Base-by-base conservation (phyloP, 2,888 invertebrate species). In the Apodemia mormo region DNA sequence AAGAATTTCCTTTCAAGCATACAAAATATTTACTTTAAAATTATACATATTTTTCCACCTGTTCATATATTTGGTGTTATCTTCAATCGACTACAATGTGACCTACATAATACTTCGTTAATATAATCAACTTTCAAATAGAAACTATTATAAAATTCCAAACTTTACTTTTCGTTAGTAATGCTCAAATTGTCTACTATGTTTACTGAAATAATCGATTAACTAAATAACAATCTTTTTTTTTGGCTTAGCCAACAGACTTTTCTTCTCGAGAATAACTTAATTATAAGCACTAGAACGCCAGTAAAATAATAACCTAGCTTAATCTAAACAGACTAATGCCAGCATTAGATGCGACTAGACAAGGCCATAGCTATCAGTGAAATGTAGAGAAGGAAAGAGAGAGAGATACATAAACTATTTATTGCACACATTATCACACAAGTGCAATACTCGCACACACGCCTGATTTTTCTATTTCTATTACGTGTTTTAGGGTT, bases 301-400 rank as follows among this genome's bases (percentile, higher is more conserved):
- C 61, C 61, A 61, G 61, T 61, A 30, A 14, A 1, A 61, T 37
- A 37, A 64, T 3, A 64, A 75, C 70, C 70, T 68, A 65, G 72
- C 69, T 69, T 73, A 73, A 76, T 85, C 81, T 86, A 84, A 93
- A 93, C 88, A 79, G 80, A 86, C 92, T 91, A 91, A 89, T 80
- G 88, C 92, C 87, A 90, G 92, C 89, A 92, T 93, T 93, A 92
- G 93, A 93, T 93, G 93, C 90, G 91, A 93, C 92, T 92, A 93
- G 93, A 93, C 93, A 92, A 93, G 93, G 92, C 93, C 91, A 88
- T 84, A 90, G 88, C 91, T 93, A 93, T 92, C 92, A 91, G 91
- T 92, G 91, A 92, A 93, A 92, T 92, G 93, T 91, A 88, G 92
- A 89, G 93, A 87, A 85, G 85, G 92, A 93, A 91, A 92, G 92